Evolutionary conservation across 2,888 invertebrate species (phyloP), one percentile per base, ranked within the genome.

Genomic region (Drosophila nigritarsus): DNA sequence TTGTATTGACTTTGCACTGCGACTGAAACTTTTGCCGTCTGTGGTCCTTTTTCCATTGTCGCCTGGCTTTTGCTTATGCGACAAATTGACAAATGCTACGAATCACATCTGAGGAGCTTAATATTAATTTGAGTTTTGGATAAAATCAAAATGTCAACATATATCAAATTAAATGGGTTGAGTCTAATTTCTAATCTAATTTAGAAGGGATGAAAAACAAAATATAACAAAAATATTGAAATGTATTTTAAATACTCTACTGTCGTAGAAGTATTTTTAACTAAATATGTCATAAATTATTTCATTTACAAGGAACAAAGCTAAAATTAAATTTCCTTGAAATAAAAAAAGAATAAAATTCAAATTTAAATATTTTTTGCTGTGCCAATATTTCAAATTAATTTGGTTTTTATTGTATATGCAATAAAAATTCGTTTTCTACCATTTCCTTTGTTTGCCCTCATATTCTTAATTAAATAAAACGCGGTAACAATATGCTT

Each of bases 11-110:
- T 68, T 56, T 69, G 60, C 73, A 54, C 58, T 65, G 53, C 40
- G 68, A 73, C 69, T 78, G 87, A 59, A 65, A 34, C 74, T 67
- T 58, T 36, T 42, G 42, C 30, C 6, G 40, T 40, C 48, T 65
- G 69, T 55, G 63, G 50, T 53, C 59, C 55, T 56, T 51, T 68
- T 67, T 32, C 45, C 29, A 40, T 70, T 62, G 63, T 20, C 49
- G 45, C 58, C 66, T 50, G 7, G 42, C 54, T 71, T 66, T 69
- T 82, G 88, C 79, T 75, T 79, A 85, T 70, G 79, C 79, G 73
- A 68, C 83, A 85, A 87, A 87, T 83, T 87, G 85, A 78, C 85
- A 87, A 69, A 53, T 61, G 79, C 59, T 34, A 24, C 55, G 65
- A 58, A 56, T 54, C 59, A 30, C 59, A 64, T 70, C 65, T 65